Evolutionary conservation across 2,113 vertebrate genomes (phyloP), one percentile per base, ranked within the genome.

Genomic region (Hyla sarda): DNA sequence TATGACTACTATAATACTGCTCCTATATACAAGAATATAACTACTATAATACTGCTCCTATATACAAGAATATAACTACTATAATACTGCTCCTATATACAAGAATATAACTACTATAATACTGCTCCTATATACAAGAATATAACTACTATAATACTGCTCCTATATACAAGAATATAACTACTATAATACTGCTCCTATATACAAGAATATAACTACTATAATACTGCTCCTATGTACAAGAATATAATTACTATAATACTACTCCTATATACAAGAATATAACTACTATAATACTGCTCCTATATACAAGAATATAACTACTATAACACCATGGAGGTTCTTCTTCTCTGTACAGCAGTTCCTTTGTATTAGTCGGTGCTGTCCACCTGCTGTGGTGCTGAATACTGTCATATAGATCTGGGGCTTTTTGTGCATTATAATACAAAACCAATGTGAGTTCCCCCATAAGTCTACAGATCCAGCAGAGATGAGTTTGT

Each of bases 71-170:
- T 58, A n/a, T 58, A 58, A 58, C 54, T 58, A 58, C 54, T n/a
- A 58, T 58, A 58, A 23, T 58, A 58, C 54, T 58, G 21, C 54
- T n/a, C 54, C 54, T 58, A 58, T 58, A n/a, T 58, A 23, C 54
- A 58, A n/a, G 54, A 58, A 58, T 58, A 58, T 58, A 58, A 58
- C 54, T 58, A 58, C 54, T 58, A 58, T 58, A 58, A 58, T 58
- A 58, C 54, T 58, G 21, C 54, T 9, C 54, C 54, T 58, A 58
- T 58, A n/a, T 58, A 58, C 54, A 58, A 9, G 54, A 58, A 58
- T 58, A 58, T 58, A 58, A 58, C 54, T 58, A 58, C 54, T n/a
- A 58, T 58, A 58, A 58, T 58, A 58, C 41, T 41, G 41, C 41
- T 41, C 41, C 41, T 58, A 58, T 58, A 16, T 58, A 58, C 54